Base-by-base conservation (phyloP, 2,888 invertebrate species). In the Polylopha cassiicola region DNA sequence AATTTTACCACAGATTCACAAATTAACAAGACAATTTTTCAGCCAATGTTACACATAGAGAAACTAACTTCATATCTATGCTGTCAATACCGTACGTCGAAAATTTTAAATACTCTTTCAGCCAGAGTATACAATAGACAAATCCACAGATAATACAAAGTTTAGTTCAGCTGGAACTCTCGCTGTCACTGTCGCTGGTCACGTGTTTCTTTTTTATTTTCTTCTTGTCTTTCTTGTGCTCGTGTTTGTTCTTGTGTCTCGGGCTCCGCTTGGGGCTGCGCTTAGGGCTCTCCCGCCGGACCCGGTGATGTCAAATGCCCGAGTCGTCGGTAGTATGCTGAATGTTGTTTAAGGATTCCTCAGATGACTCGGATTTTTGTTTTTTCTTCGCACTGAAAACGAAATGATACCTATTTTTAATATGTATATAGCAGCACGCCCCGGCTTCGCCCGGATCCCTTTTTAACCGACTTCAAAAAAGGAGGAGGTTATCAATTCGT, bases 241-340 rank as follows among this genome's bases (percentile, higher is more conserved):
- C 57, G 5, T 52, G 55, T 30, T 57, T 51, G 23, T 65, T 53
- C 45, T 66, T 66, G 31, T 58, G 55, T 30, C 49, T 49, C 41
- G 56, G 58, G 39, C 55, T 60, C 31, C 54, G 58, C 28, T 51
- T 52, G 32, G 65, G 71, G 50, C 68, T 71, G 26, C 69, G 61
- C 37, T 61, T 69, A 1, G 78, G 80, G 57, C 80, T 80, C 11
- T 77, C 80, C 48, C 79, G 68, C 32, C 80, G 69, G 43, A 79
- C 69, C 20, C 81, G 70, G 43, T 84, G 79, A 73, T 85, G 85
- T 85, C 85, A 85, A 77, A 85, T 85, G 33, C 85, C 85, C 13
- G 85, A 85, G 29, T 85, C 85, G 41, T 85, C 85, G 0, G 85
- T 85, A 1, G 85, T 85, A 31, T 84, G 85, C 1, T 84, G 82